phyloP scores from a whole-genome alignment of 2,113 vertebrate genomes.

The Semnornis frantzii region DNA sequence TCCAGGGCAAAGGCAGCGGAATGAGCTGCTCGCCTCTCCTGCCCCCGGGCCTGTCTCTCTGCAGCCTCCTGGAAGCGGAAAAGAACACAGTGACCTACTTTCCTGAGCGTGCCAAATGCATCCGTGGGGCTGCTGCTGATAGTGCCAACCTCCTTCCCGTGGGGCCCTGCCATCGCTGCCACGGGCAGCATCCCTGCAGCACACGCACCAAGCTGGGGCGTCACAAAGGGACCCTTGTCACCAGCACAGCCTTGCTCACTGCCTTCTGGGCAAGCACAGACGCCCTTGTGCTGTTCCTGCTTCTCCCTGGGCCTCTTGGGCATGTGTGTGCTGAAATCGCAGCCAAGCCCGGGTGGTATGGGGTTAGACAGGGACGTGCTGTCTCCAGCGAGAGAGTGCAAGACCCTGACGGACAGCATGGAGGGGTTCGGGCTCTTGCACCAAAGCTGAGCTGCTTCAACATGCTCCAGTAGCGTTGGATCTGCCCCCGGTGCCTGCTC shows the following conservation, averaged over 20 bases:
- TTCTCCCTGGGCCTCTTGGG: not conserved
- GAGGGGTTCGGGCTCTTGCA: not conserved
- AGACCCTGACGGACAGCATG: accelerated
- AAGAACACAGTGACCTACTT: slow-evolving; percentile 65
- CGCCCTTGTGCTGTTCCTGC: not conserved
- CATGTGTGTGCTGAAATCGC: accelerated
- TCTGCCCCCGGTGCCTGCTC: accelerated
- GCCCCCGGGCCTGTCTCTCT: slow-evolving; percentile 7
- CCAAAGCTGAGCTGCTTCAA: not conserved
- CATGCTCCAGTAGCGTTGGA: not conserved
- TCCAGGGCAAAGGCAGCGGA: not conserved
- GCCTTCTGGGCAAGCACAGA: accelerated
- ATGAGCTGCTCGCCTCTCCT: not conserved
- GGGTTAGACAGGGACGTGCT: not conserved
- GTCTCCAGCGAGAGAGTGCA: accelerated
- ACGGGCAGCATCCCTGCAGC: accelerated
- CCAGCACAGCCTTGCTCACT: accelerated
- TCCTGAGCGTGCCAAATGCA: not conserved
- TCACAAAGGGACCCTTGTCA: slow-evolving; percentile 24
- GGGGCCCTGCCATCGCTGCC: not conserved
- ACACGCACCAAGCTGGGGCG: accelerated
- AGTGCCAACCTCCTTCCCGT: not conserved
- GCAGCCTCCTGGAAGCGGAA: not conserved
- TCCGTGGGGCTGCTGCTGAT: not conserved
- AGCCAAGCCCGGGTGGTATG: not conserved